phyloP scores from a whole-genome alignment of 2,113 vertebrate genomes.

The Condylura cristata region DNA sequence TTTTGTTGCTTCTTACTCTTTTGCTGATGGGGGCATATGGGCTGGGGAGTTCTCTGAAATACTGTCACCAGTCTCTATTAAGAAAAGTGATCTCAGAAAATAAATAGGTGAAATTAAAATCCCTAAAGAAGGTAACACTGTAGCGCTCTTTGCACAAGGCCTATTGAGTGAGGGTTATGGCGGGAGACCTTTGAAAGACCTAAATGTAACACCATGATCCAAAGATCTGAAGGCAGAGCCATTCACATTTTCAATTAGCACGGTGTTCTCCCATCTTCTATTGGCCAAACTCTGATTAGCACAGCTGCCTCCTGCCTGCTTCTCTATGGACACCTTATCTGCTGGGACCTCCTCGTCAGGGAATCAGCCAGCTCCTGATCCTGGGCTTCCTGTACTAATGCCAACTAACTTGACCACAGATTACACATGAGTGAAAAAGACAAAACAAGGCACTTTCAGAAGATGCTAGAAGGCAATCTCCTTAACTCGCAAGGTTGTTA shows the following conservation, averaged over 20 bases:
- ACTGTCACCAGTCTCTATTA: background rate
- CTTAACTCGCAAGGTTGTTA: background rate
- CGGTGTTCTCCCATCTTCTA: background rate
- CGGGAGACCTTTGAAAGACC: too few relatives aligned
- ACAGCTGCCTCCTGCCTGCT: background rate
- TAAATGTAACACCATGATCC: background rate
- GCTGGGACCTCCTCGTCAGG: background rate
- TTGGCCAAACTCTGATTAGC: background rate
- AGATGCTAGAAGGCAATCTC: background rate
- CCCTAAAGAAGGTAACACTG: background rate
- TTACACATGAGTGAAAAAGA: background rate
- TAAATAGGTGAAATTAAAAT: background rate
- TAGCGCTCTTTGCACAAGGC: too few relatives aligned
- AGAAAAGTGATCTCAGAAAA: background rate
- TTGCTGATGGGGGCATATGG: accelerated
- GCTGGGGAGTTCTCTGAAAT: background rate
- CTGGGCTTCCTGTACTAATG: background rate
- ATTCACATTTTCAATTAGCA: background rate
- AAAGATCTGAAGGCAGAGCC: background rate
- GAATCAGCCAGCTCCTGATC: background rate
- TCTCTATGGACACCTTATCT: background rate
- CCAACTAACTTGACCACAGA: background rate
- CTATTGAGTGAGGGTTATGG: too few relatives aligned
- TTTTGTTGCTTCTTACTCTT: too few relatives aligned
- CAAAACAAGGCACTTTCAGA: background rate